Evolutionary conservation across 2,113 vertebrate genomes (phyloP), one percentile per base, ranked within the genome.

Genomic region (Stigmatopora nigra): DNA sequence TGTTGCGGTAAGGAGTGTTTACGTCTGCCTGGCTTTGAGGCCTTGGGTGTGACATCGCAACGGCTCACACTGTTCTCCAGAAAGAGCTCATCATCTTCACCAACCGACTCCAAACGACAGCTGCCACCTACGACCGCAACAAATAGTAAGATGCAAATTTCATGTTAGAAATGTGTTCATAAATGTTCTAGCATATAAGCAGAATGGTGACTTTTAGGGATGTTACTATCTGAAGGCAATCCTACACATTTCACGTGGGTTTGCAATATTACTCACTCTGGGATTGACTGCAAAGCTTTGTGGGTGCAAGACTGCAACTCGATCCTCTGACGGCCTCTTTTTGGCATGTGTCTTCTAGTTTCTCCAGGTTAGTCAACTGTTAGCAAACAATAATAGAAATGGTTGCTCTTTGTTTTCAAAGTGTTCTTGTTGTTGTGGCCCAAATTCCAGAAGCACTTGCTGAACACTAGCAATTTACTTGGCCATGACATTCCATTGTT

Each of bases 1-100:
- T 97, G 94, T 71, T 97, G 94, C 14, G 96, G 95, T 38, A 98
- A 88, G 19, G 96, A 97, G 82, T 96, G 95, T 72, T 99, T 98
- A 17, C 96, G 91, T 68, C 89, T 90, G 35, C 93, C 92, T 0
- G 88, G 82, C 58, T 41, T 60, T 25, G 87, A 86, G 46, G 90
- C 88, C 70, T 95, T 96, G 69, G 93, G 92, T 0, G 82, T 72
- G 69, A 81, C 84, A 48, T 94, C 91, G 0, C 81, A 82, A 77
- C 82, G 81, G 0, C 88, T 80, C 55, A 91, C 91, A 5, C 90
- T 91, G 0, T 92, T 92, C 78, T 92, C 91, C 73, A 96, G 91
- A 5, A 92, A 92, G 76, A 98, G 88, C 70, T 98, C 96, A 3
- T 97, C 95, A 0, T 98, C 93, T 80, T 98, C 96, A 35, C 96